Evolutionary conservation across 2,888 invertebrate genomes (phyloP).

Genomic region (Andrena chrysosceles): DNA sequence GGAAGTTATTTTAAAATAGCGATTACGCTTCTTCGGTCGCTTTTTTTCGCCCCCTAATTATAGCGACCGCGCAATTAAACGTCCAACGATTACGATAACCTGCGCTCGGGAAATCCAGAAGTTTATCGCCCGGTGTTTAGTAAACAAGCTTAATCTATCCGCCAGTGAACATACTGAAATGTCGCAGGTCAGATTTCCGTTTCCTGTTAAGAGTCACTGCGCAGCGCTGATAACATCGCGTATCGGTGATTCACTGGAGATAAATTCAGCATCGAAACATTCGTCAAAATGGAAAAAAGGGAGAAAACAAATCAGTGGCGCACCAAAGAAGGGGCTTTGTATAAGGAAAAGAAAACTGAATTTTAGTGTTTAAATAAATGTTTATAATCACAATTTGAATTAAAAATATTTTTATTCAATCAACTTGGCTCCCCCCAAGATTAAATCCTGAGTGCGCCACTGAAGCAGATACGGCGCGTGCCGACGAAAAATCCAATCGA

Average conservation of each 20-base stretch:
- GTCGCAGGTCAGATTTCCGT: slow-evolving; percentile 23
- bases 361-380: no score
- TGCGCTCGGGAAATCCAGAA: slow-evolving; percentile 9
- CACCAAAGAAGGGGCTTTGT: no score
- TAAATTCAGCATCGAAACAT: slow-evolving; percentile 12
- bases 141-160: slow-evolving; percentile 27
- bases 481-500: no score
- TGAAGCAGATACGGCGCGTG: no score
- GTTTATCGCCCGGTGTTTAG: slow-evolving; percentile 19
- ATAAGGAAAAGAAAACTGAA: no score
- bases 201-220: slow-evolving; percentile 12
- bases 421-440: no score
- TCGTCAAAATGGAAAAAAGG: neutral
- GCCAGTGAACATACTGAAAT: slow-evolving; percentile 1
- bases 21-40: neutral
- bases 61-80: neutral
- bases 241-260: slow-evolving; percentile 23
- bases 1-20: slow-evolving; percentile 2
- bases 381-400: no score
- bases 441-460: no score
- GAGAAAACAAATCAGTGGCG: neutral
- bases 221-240: slow-evolving; percentile 21
- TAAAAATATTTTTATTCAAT: no score
- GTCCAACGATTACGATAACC: slow-evolving; percentile 1
- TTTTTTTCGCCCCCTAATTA: slow-evolving; percentile 18